These are phyloP conservation scores for Neosilurus hyrtlii DNA, from an alignment of 2,797 vertebrate genomes.

Conservation along the genomic window DNA sequence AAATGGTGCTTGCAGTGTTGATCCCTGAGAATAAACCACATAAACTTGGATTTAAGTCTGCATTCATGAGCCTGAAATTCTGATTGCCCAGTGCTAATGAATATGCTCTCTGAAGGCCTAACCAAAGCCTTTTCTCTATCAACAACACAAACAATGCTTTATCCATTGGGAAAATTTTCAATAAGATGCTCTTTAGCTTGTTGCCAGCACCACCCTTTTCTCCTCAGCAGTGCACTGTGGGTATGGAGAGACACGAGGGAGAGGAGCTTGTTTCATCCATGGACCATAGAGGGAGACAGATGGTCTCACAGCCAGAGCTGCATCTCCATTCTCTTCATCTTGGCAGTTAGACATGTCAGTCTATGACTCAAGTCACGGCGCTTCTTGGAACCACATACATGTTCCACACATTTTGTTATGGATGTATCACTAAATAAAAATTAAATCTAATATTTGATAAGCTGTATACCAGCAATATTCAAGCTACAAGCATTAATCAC, in stretches of 20 bases:
- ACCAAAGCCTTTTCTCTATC: conserved; percentile 27
- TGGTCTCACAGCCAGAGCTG: conserved; percentile 55
- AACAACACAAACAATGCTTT: conserved; percentile 36
- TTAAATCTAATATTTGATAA: conserved; percentile 39
- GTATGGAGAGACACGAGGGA: conserved; percentile 48
- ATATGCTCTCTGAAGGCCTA: conserved; percentile 25
- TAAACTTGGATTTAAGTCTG: conserved; percentile 9
- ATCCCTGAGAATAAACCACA: not conserved
- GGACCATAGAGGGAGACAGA: conserved; percentile 49
- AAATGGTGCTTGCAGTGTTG: not conserved
- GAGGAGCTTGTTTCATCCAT: conserved; percentile 47
- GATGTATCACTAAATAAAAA: conserved; percentile 48
- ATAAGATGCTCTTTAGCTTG: conserved; percentile 47
- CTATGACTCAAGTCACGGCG: conserved; percentile 51
- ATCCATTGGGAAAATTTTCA: conserved; percentile 39
- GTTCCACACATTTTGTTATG: conserved; percentile 35
- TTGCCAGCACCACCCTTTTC: conserved; percentile 51
- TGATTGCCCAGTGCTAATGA: conserved; percentile 20
- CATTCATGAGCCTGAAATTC: conserved; percentile 21
- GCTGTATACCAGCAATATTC: conserved; percentile 44
- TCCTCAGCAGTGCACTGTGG: conserved; percentile 47
- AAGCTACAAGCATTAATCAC: conserved; percentile 7
- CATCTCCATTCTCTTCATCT: conserved; percentile 46
- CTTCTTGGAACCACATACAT: conserved; percentile 40
- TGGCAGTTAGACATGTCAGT: conserved; percentile 50